These are phyloP conservation scores for Melanotaenia nigrans DNA, from an alignment of 2,797 vertebrate species.

Conservation along the genomic window DNA sequence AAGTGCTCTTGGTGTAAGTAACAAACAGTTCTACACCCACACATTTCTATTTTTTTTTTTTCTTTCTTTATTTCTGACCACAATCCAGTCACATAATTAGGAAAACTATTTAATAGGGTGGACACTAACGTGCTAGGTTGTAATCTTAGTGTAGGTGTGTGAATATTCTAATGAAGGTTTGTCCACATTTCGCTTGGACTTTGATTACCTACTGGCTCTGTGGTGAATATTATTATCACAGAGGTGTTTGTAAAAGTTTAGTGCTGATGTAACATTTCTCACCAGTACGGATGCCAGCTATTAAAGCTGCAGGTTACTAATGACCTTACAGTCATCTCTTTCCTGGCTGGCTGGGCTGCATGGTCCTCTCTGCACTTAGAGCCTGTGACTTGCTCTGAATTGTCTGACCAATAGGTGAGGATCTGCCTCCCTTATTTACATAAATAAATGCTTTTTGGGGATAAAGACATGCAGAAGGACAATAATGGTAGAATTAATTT, in stretches of 20 bases:
- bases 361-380: too few species aligned
- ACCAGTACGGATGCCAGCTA: neutral
- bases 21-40: neutral
- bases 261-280: constrained; percentile 5
- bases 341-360: too few species aligned
- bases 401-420: too few species aligned
- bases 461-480: too few species aligned
- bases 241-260: constrained; percentile 5
- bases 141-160: neutral
- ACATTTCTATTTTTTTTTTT: too few species aligned
- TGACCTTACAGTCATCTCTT: constrained; percentile 10
- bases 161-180: neutral
- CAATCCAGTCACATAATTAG: neutral
- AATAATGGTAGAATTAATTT: too few species aligned
- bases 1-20: neutral
- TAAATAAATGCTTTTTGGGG: too few species aligned
- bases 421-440: too few species aligned
- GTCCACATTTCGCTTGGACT: neutral
- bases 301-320: constrained; percentile 12
- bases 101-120: neutral
- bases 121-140: neutral
- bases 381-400: too few species aligned
- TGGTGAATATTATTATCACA: neutral
- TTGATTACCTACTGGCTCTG: too few species aligned
- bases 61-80: neutral